Evolutionary conservation across 2,888 invertebrate genomes (phyloP), one percentile per base, ranked within the genome.

Genomic region (Eremobia ochroleuca): DNA sequence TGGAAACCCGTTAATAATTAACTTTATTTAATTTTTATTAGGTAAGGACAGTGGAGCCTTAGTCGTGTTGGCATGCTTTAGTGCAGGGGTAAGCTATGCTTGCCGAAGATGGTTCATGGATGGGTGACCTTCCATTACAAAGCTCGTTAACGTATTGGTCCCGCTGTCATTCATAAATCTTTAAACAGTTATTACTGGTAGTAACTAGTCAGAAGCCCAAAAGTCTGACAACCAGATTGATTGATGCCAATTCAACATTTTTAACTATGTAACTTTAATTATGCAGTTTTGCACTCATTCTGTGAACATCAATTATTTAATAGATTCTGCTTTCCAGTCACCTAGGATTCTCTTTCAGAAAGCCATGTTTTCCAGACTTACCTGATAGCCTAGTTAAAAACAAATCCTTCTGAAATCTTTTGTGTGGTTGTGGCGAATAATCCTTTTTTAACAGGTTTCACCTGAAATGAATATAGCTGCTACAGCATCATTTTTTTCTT

Each of bases 401-500:
- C 2, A 18, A n/a, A n/a, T 37, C 4, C 15, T 37, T 37, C 18
- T 40, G n/a, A n/a, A n/a, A 18, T n/a, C 18, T 8, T 37, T 1
- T 3, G 34, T 37, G 37, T 37, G 5, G 1, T 62, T 1, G 25
- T 18, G 37, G 37, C 15, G 8, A 25, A 37, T 40, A 40, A n/a
- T 64, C 4, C 4, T 28, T n/a, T 4, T 28, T n/a, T 13, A n/a
- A 2, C n/a, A 37, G 5, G n/a, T 11, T 40, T 40, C 40, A 28
- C 5, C n/a, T 43, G 21, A 21, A 31, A 49, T 49, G 0, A 46
- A 28, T 52, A 40, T 18, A 18, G 2, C 11, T 49, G 66, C 6
- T 70, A 67, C 8, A 59, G 28, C 5, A 9, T 40, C 15, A 6
- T 40, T 28, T 43, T 43, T 78, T 77, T 88, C 85, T 43, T 94